Evolutionary conservation across 2,888 invertebrate genomes (phyloP).

Genomic region (Idaea biselata): DNA sequence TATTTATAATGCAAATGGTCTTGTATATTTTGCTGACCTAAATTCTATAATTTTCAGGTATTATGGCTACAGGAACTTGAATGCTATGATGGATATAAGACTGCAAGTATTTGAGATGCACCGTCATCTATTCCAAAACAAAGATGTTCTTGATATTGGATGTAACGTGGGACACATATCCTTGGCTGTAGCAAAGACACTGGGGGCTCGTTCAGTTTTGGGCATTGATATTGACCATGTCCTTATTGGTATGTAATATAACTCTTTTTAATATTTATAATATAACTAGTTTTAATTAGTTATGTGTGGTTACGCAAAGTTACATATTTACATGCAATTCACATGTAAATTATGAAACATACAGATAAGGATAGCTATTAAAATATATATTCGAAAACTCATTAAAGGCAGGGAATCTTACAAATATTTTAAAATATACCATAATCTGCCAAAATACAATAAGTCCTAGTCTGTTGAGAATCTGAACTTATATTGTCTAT

Average conservation of each 20-base stretch:
- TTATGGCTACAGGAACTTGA: conserved; percentile 95
- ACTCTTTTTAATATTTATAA: neutral
- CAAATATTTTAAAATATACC: too few species aligned
- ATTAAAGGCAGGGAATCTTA: too few species aligned
- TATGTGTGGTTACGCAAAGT: too few species aligned
- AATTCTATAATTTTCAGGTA: conserved; percentile 81
- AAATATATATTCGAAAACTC: too few species aligned
- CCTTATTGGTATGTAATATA: conserved; percentile 82
- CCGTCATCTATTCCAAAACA: conserved; percentile 90
- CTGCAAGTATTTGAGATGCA: conserved; percentile 90
- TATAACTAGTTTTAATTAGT: too few species aligned
- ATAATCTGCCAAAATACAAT: too few species aligned
- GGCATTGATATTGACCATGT: conserved; percentile 97
- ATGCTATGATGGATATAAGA: conserved; percentile 90
- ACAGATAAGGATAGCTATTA: too few species aligned
- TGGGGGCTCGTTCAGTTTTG: conserved; percentile 90
- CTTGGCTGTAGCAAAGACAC: conserved; percentile 91
- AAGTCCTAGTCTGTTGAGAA: too few species aligned
- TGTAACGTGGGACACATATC: conserved; percentile 99
- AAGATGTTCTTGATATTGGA: conserved; percentile 97
- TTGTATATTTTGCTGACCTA: neutral
- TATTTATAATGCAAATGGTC: too few species aligned
- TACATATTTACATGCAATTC: too few species aligned
- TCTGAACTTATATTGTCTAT: too few species aligned
- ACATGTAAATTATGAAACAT: too few species aligned